These are phyloP conservation scores for Fulica atra DNA, from an alignment of 2,113 vertebrate genomes.

Conservation along the genomic window DNA sequence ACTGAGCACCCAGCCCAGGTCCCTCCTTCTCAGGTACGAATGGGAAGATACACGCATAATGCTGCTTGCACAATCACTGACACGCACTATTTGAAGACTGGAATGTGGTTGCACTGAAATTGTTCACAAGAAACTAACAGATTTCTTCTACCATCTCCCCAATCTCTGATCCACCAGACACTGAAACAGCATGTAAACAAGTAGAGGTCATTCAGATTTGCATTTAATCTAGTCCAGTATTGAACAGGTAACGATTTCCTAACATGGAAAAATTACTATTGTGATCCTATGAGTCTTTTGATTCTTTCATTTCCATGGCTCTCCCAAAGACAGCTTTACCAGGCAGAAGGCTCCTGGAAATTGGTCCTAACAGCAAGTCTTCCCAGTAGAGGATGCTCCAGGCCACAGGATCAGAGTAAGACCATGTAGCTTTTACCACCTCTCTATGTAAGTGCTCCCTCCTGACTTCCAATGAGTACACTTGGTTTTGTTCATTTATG, in stretches of 20 bases:
- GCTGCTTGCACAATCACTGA: background rate
- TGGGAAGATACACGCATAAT: accelerated
- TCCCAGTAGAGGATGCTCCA: background rate
- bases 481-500: background rate
- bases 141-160: background rate
- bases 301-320: background rate
- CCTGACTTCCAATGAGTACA: background rate
- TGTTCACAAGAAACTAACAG: background rate
- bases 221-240: background rate
- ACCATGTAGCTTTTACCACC: background rate
- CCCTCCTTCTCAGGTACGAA: background rate
- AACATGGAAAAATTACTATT: background rate
- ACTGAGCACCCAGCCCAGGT: accelerated
- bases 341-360: background rate
- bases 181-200: background rate
- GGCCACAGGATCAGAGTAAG: background rate
- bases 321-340: background rate
- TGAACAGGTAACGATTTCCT: background rate
- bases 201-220: background rate
- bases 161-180: background rate
- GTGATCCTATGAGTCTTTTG: background rate
- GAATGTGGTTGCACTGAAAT: background rate
- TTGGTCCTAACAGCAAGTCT: background rate
- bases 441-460: background rate
- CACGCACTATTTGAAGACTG: accelerated